These are phyloP conservation scores for Isichthys henryi DNA, from an alignment of 2,113 vertebrate genomes.

Conservation along the genomic window DNA sequence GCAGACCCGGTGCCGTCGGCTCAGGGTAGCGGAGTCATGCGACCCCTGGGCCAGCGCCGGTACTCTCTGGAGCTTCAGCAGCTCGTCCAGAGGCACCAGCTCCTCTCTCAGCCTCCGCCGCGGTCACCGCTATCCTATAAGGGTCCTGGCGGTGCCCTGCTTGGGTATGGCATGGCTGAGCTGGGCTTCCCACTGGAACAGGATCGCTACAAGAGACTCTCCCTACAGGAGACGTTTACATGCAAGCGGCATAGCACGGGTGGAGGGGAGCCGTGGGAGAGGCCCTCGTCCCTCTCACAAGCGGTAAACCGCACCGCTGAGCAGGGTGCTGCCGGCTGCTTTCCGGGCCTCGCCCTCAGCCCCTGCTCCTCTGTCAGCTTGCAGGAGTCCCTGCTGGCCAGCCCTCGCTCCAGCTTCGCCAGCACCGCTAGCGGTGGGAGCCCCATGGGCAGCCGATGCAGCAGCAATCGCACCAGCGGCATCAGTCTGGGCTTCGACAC, in stretches of 20 bases:
- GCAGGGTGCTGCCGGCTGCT: constrained; percentile 40
- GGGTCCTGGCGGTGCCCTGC: constrained; percentile 29
- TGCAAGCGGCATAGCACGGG: constrained; percentile 63
- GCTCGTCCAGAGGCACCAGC: constrained; percentile 59
- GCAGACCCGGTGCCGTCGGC: constrained; percentile 33
- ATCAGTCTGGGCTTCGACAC: constrained; percentile 80
- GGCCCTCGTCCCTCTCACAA: constrained; percentile 59
- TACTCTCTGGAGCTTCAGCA: constrained; percentile 69
- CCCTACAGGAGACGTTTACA: constrained; percentile 63
- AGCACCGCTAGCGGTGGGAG: constrained; percentile 74
- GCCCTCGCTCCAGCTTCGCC: constrained; percentile 74
- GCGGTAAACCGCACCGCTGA: constrained; percentile 50
- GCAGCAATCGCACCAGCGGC: constrained; percentile 78
- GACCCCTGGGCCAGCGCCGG: constrained; percentile 55
- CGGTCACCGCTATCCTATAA: constrained; percentile 50
- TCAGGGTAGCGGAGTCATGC: constrained; percentile 40
- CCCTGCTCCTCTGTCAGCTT: constrained; percentile 68
- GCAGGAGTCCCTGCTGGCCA: constrained; percentile 61
- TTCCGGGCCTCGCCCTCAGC: constrained; percentile 53
- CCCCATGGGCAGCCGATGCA: constrained; percentile 69
- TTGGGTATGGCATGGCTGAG: constrained; percentile 42
- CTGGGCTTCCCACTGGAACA: constrained; percentile 55
- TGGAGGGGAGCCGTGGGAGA: constrained; percentile 64
- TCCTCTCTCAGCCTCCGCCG: constrained; percentile 58
- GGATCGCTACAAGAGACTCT: constrained; percentile 66